Evolutionary conservation across 2,888 invertebrate species (phyloP), one percentile per base, ranked within the genome.

Genomic region (Pristionchus japonicus): DNA sequence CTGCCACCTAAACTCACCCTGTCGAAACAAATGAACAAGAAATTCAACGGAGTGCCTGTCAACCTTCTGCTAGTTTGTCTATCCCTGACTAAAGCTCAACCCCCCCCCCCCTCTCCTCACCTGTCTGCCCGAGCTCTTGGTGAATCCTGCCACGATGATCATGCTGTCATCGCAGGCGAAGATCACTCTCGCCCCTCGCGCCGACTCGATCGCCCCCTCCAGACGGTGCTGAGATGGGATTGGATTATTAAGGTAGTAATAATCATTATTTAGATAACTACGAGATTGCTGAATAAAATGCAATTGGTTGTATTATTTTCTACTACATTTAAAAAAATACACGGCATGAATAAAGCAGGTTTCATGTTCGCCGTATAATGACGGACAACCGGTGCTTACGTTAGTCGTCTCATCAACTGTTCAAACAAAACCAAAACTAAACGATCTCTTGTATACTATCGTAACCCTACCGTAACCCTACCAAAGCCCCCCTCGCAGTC

Each of bases 151-250:
- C 90, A 97, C 97, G 88, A 97, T 96, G 61, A 98, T 96, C 94
- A 97, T 97, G 90, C 96, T 96, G 17, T 97, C 97, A 93, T 97
- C 96, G 37, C 98, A 96, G 0, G 97, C 97, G 97, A 98, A 98
- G 74, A 97, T 96, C 43, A 98, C 96, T 90, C 98, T 96, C 9
- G 97, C 98, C 34, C 98, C 98, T 92, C 98, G 96, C 3, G 96
- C 96, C 40, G 97, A 98, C 49, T 86, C 88, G 61, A 80, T 85
- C 57, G 74, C 88, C 34, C 43, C 61, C 40, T n/a, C 31, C n/a
- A 49, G 61, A 64, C 88, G 82, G 49, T 20, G 27, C 61, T 86
- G 86, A n/a, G 47, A 17, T 17, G 52, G n/a, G n/a, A n/a, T n/a
- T n/a, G n/a, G n/a, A n/a, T n/a, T n/a, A n/a, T n/a, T n/a, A n/a